Base-by-base conservation (phyloP, 2,113 vertebrate species). In the Odontesthes bonariensis region DNA sequence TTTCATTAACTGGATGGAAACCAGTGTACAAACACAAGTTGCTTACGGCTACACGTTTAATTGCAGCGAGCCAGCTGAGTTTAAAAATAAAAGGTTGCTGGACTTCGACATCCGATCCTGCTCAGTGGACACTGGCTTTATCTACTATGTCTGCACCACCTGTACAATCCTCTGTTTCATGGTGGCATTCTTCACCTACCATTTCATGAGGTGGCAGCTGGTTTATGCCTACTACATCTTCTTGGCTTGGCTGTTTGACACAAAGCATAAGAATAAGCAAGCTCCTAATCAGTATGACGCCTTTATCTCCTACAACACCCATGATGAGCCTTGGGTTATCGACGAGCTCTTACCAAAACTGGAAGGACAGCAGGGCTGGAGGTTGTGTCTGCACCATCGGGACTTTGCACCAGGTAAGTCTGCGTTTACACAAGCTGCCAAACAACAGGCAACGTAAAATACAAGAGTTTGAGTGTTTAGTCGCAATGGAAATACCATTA, bases 331-430 rank as follows among this genome's bases (percentile, higher is more conserved):
- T 17, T 95, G 93, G 94, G 93, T 95, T 52, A 66, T 91, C 9
- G 13, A 53, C 14, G 65, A 93, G 51, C 84, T 95, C 47, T 8
- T 95, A 38, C 93, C 93, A 4, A 88, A 88, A 64, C 85, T 95
- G 77, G 94, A 95, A 71, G 81, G 74, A 8, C 82, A 91, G 16
- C 93, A 95, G 40, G 89, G 92, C 22, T 94, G 93, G 94, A 95
- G 32, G 23, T 55, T 95, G 68, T 95, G 95, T 82, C 89, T 95
- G 73, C 94, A 95, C 82, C 93, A 95, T 58, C 81, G 94, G 49
- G 95, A 95, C 85, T 95, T 95, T 51, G 85, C 94, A 78, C 94
- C 94, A 79, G 93, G 92, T 91, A 31, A 69, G 75, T 64, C 38
- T 1, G 0, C 3, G 5, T 19, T 49, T 46, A 51, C n/a, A 44